Evolutionary conservation across 1,140 invertebrate genomes (phyloP).

Genomic region (Cotesia chilonis): DNA sequence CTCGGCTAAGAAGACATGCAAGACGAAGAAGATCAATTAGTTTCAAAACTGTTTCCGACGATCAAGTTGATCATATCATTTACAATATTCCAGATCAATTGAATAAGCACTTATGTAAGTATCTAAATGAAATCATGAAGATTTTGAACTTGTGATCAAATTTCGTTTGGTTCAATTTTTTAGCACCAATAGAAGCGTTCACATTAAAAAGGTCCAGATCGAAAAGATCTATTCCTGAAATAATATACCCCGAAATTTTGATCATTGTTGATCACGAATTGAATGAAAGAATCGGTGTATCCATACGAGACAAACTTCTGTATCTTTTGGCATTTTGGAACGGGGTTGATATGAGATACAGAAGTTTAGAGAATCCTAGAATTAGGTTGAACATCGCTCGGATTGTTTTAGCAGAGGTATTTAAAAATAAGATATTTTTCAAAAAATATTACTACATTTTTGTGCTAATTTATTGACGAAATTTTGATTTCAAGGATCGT

Average conservation of each 20-base stretch:
- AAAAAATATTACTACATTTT: neutral
- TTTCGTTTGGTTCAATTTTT: neutral
- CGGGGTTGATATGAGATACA: slow-evolving; percentile 37
- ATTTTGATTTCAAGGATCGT: too few relatives aligned
- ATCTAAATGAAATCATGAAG: neutral
- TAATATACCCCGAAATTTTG: slow-evolving; percentile 21
- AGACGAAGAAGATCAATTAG: slow-evolving; percentile 6
- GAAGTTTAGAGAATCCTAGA: slow-evolving; percentile 29
- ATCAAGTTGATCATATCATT: slow-evolving; percentile 23
- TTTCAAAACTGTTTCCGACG: neutral
- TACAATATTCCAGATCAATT: slow-evolving; percentile 10
- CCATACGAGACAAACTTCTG: neutral
- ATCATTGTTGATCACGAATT: slow-evolving; percentile 9
- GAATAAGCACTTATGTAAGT: neutral
- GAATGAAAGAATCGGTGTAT: neutral
- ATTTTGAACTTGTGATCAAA: neutral
- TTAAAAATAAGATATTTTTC: neutral
- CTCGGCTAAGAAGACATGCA: slow-evolving; percentile 16
- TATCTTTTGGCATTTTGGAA: slow-evolving; percentile 41
- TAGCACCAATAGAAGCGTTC: too few relatives aligned
- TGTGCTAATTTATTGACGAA: too few relatives aligned
- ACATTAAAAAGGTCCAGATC: too few relatives aligned
- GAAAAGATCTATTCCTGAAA: neutral
- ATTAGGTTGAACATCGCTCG: slow-evolving; percentile 38
- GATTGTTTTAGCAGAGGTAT: slow-evolving; percentile 37